Conservation (phyloP, 2,797 vertebrate species). For the Ctenosaura bakeri region DNA sequence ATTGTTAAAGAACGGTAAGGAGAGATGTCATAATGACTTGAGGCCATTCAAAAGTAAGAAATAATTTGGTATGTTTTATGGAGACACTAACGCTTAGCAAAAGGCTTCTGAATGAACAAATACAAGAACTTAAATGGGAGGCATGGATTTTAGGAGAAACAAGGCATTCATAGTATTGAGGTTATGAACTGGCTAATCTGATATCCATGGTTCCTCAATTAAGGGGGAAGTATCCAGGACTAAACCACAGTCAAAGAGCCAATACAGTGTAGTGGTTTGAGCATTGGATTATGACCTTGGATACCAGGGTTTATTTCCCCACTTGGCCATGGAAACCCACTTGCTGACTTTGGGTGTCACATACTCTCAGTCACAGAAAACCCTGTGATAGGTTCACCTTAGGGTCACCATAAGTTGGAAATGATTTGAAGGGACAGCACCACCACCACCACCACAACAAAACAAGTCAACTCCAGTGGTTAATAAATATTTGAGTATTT, state of each 20-base stretch:
- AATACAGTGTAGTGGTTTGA: not conserved
- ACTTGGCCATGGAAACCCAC: no score
- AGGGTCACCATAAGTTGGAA: not conserved
- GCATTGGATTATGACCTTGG: no score
- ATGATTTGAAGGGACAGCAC: slow-evolving; percentile 4
- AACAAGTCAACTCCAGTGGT: slow-evolving; percentile 34
- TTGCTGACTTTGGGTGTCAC: no score
- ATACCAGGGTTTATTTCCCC: no score
- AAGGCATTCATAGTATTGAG: slow-evolving; percentile 58
- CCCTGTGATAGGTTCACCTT: no score
- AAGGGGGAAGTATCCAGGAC: slow-evolving; percentile 56
- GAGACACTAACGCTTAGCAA: slow-evolving; percentile 49
- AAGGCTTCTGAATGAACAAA: slow-evolving; percentile 57
- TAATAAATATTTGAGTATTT: slow-evolving; percentile 59
- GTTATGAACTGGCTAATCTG: slow-evolving; percentile 67
- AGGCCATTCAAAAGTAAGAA: slow-evolving; percentile 36
- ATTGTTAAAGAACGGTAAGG: not conserved
- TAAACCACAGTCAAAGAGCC: slow-evolving; percentile 59
- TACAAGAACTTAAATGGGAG: slow-evolving; percentile 35
- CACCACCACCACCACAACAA: no score
- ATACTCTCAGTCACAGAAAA: no score
- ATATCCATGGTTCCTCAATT: slow-evolving; percentile 60
- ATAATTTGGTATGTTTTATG: not conserved
- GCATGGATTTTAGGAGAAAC: slow-evolving; percentile 56
- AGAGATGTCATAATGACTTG: not conserved